phyloP scores from a whole-genome alignment of 2,888 invertebrate species.

The Helleia helle region DNA sequence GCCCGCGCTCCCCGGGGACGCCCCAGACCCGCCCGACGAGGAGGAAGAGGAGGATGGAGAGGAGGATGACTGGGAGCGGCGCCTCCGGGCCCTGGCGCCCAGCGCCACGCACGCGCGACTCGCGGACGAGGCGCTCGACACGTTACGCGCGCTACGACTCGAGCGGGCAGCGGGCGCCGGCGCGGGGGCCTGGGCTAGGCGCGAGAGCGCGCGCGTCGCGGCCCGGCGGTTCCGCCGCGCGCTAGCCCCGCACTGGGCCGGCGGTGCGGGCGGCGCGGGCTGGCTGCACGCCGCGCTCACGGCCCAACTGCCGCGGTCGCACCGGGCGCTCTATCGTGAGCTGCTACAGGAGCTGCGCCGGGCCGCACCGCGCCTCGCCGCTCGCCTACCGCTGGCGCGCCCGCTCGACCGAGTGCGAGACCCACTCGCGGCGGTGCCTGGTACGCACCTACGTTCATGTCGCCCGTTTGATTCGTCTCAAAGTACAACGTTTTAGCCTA shows the following conservation, averaged over 20 bases:
- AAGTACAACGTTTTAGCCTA: too few species aligned
- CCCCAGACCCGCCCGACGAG: conserved; percentile 16
- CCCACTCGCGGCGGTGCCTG: conserved; percentile 13
- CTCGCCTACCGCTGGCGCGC: conserved; percentile 16
- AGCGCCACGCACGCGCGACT: conserved; percentile 24
- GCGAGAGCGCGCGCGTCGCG: conserved; percentile 25
- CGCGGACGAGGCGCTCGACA: conserved; percentile 33
- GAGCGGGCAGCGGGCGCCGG: conserved; percentile 24
- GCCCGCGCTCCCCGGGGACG: conserved; percentile 20
- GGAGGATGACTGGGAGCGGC: conserved; percentile 35
- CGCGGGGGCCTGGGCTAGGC: conserved; percentile 16
- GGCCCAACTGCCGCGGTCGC: conserved; percentile 31
- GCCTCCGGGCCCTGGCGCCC: conserved; percentile 32
- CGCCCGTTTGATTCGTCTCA: too few species aligned
- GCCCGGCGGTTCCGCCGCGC: conserved; percentile 33
- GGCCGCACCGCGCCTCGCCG: conserved; percentile 32
- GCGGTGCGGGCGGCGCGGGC: conserved; percentile 23
- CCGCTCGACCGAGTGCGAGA: conserved; percentile 16
- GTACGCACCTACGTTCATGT: conserved; percentile 19
- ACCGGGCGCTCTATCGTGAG: conserved; percentile 23
- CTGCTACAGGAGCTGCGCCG: conserved; percentile 30
- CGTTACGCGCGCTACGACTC: conserved; percentile 34
- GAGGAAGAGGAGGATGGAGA: conserved; percentile 26
- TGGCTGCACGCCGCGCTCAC: conserved; percentile 42
- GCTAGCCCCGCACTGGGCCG: conserved; percentile 29